phyloP scores from a whole-genome alignment of 2,113 vertebrate species.

The Mormoops blainvillei region DNA sequence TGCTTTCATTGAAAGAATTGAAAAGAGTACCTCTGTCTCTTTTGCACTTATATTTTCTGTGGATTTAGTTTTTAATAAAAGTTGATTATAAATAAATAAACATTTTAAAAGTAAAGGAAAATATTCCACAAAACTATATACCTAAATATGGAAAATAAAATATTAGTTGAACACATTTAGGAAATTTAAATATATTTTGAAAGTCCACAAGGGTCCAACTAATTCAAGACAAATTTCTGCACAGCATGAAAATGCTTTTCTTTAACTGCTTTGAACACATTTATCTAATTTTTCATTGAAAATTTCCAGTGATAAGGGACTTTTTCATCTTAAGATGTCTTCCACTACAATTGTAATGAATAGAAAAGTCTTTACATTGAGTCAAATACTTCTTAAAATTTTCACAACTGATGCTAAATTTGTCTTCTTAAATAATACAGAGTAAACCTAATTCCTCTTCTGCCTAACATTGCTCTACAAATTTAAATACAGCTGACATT shows the following conservation, averaged over 20 bases:
- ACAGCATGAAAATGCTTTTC: background rate
- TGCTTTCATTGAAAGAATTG: background rate
- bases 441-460: background rate
- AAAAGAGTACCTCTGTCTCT: background rate
- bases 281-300: background rate
- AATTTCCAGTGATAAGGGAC: background rate
- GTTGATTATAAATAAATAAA: background rate
- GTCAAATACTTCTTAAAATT: background rate
- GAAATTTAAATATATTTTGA: background rate
- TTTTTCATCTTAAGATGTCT: background rate
- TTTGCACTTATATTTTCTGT: background rate
- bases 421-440: background rate
- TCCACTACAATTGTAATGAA: background rate
- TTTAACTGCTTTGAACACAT: background rate
- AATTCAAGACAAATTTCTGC: background rate
- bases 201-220: background rate
- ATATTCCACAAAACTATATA: background rate
- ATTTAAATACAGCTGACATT: background rate
- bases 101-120: background rate
- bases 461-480: background rate
- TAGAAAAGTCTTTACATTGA: background rate
- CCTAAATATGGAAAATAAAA: background rate
- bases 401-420: background rate
- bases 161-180: background rate
- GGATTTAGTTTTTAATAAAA: background rate